Evolutionary conservation across 2,797 vertebrate genomes (phyloP).

Genomic region (Prunella strophiata): DNA sequence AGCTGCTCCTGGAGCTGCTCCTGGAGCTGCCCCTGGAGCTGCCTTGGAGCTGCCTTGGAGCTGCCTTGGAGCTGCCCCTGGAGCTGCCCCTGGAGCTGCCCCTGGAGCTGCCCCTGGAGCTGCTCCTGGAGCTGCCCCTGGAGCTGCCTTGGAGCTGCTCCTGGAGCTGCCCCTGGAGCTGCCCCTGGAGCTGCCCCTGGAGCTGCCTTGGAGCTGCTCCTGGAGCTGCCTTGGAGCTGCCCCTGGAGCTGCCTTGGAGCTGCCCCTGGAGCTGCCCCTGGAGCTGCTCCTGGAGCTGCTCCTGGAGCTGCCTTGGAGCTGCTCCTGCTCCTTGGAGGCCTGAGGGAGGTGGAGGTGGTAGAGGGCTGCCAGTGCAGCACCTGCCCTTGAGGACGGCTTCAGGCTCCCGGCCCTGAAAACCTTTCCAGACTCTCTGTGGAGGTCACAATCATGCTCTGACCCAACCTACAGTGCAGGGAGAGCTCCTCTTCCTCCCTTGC

Average conservation of each 20-base stretch:
- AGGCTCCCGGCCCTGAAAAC: constrained; percentile 78
- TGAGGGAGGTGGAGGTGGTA: constrained; percentile 67
- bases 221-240: too few relatives aligned
- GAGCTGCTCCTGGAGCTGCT: background rate
- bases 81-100: constrained; percentile 67
- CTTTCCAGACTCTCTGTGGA: constrained; percentile 80
- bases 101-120: constrained; percentile 13
- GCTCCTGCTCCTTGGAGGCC: too few relatives aligned
- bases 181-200: constrained; percentile 23
- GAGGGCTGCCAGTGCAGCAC: constrained; percentile 80
- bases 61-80: too few relatives aligned
- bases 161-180: constrained; percentile 59
- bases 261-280: constrained; percentile 69
- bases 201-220: background rate
- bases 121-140: too few relatives aligned
- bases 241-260: too few relatives aligned
- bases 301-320: too few relatives aligned
- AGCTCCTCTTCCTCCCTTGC: background rate
- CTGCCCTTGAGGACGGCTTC: constrained; percentile 70
- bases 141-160: too few relatives aligned
- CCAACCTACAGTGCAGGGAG: constrained; percentile 63
- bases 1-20: constrained; percentile 31
- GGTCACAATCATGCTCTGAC: constrained; percentile 76
- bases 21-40: background rate
- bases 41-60: too few relatives aligned